A percentile compares a stretch with the other conserved stretches of the same genome.
Evolutionary conservation across 2,888 invertebrate species (phyloP).

Genomic region (Gnatocerus cornutus): DNA sequence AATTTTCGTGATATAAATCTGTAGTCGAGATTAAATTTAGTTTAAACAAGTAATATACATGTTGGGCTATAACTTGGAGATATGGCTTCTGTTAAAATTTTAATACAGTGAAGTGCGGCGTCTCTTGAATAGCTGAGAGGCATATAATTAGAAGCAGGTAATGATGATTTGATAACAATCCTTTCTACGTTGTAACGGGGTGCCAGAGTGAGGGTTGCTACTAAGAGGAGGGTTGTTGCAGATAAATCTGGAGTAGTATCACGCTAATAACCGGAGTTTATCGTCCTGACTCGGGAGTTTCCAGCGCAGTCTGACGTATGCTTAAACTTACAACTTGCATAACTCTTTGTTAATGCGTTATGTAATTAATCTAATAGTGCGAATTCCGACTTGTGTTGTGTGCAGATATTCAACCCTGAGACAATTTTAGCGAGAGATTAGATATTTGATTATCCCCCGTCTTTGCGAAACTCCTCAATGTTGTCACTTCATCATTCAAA

Average conservation of each 20-base stretch:
- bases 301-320: constrained; percentile 34
- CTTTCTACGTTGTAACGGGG: constrained; percentile 8
- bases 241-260: constrained; percentile 39
- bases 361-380: constrained; percentile 32
- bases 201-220: constrained; percentile 6
- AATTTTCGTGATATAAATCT: too few relatives aligned
- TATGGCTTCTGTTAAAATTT: too few relatives aligned
- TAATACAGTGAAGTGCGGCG: constrained; percentile 12
- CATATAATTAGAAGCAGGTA: constrained; percentile 31
- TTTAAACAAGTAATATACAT: too few relatives aligned
- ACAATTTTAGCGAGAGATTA: not conserved
- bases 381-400: not conserved
- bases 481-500: not conserved
- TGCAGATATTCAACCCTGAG: not conserved
- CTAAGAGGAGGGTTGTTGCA: constrained; percentile 13
- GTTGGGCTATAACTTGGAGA: too few relatives aligned
- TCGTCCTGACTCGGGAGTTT: constrained; percentile 27
- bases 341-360: constrained; percentile 34
- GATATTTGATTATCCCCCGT: not conserved
- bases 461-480: too few relatives aligned
- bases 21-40: too few relatives aligned
- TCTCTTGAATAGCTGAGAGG: constrained; percentile 8
- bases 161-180: constrained; percentile 25
- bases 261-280: constrained; percentile 42
- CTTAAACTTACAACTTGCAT: constrained; percentile 29